Base-by-base conservation (phyloP, 1,140 invertebrate species). In the Plectrocnemia conspersa region DNA sequence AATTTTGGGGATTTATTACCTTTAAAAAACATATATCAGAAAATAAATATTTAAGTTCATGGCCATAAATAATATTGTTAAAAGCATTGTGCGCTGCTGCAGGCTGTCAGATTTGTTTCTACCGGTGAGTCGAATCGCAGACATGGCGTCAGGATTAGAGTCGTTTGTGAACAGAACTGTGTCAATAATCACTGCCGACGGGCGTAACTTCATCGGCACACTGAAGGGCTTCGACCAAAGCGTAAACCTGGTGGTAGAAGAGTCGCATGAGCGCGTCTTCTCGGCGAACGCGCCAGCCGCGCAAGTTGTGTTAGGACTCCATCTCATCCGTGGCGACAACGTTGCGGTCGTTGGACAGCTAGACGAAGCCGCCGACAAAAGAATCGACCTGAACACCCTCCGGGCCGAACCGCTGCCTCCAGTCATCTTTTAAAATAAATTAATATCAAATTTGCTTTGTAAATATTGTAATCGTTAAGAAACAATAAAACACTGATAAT, bases 301-400 rank as follows among this genome's bases (percentile, higher is more conserved):
- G 66, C 93, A 98, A 79, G 94, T 98, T 47, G 87, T 93, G 54
- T 80, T 99, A 18, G 96, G 96, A 21, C 77, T 98, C 15, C 96
- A 98, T 68, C 95, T 99, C 33, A 95, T 99, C 53, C 79, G 96
- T 66, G 96, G 96, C 48, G 96, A 99, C 71, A 99, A 99, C 78
- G 89, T 99, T 81, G 93, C 91, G 22, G 83, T 96, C 46, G 86
- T 97, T 56, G 93, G 93, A 52, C 86, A 93, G 74, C 80, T 97
- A 61, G 92, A 96, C 71, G 92, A 97, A 71, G 87, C 89, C 60
- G 77, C 92, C 58, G 93, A 97, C 71, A 83, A 85, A 54, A 76
- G 86, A 67, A 68, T 95, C 63, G 91, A 96, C 71, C 79, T 95
- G 60, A 78, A 82, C 16, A 84, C 82, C 61, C 90, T 96, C 56